Base-by-base conservation (phyloP, 2,797 vertebrate species). In the Sebastes glaucus region DNA sequence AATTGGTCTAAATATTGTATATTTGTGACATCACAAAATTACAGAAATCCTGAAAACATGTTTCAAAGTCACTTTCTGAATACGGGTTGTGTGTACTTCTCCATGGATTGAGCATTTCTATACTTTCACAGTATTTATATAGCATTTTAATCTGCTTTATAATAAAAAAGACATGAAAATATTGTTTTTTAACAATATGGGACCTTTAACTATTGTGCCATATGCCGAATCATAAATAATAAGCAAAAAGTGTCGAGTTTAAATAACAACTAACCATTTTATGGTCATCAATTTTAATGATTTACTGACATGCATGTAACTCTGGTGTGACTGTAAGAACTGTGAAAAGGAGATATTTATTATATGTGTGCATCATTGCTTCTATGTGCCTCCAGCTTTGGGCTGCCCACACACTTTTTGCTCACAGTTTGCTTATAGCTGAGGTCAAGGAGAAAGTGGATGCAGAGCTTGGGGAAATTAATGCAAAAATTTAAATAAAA, bases 391-490 rank as follows among this genome's bases (percentile, higher is more conserved):
- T 52, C 20, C 49, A 53, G n/a, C n/a, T 53, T 22, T 53, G n/a
- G 35, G 35, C 35, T 38, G 35, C 35, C 35, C 35, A 38, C 11
- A 38, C 35, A 38, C 35, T 38, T 38, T 38, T 14, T 38, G 11
- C 35, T 38, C 11, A 38, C 0, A 38, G 55, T 83, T 73, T 27
- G 7, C 32, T 53, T 38, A 33, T 2, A 22, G 55, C 61, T 42
- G 27, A 72, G 75, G 68, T 78, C 70, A 86, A 71, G 53, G 52
- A 33, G 33, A 75, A 32, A 71, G 60, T 9, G 13, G 18, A 61
- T n/a, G 55, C 27, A 55, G 72, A 76, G 82, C 76, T 72, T 25
- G 32, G 81, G 86, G 77, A 88, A 82, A 90, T 87, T 32, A 89
- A 78, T 71, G 55, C 61, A 35, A 70, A 20, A 59, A 80, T 81